Percentiles rank a stretch among this genome's conserved stretches.
Evolutionary conservation across 2,888 invertebrate genomes (phyloP).

Genomic region (Macrophya alboannulata): DNA sequence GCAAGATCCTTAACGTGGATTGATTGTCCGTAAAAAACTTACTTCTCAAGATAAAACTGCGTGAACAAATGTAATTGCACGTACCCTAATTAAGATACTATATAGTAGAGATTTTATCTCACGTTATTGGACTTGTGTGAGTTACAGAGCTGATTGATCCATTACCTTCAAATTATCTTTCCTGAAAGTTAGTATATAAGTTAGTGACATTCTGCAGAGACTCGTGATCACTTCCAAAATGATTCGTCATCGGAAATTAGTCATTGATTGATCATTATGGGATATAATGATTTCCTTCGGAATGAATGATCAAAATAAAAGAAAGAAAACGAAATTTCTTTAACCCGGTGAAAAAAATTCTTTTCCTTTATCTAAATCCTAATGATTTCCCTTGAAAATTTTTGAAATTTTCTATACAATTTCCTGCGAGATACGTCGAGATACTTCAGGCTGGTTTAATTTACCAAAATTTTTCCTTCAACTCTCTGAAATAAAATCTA

Average conservation of each 20-base stretch:
- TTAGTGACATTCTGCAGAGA: background rate
- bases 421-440: no score
- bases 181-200: background rate
- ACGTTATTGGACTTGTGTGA: background rate
- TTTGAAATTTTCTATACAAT: no score
- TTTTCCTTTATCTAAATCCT: no score
- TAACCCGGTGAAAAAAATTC: no score
- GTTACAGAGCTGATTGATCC: background rate
- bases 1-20: background rate
- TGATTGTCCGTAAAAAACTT: background rate
- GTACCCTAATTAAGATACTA: background rate
- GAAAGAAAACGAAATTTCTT: background rate
- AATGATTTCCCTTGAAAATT: no score
- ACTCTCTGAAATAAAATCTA: no score
- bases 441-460: no score
- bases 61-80: background rate
- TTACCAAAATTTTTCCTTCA: no score
- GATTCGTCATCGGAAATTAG: constrained; percentile 40
- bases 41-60: background rate
- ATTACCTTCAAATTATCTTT: background rate
- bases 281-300: background rate
- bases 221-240: constrained; percentile 27
- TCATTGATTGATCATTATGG: background rate
- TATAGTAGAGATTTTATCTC: background rate
- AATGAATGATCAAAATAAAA: background rate